Evolutionary conservation across 1,140 invertebrate species (phyloP), one percentile per base, ranked within the genome.

Genomic region (Drosophila equinoxialis): DNA sequence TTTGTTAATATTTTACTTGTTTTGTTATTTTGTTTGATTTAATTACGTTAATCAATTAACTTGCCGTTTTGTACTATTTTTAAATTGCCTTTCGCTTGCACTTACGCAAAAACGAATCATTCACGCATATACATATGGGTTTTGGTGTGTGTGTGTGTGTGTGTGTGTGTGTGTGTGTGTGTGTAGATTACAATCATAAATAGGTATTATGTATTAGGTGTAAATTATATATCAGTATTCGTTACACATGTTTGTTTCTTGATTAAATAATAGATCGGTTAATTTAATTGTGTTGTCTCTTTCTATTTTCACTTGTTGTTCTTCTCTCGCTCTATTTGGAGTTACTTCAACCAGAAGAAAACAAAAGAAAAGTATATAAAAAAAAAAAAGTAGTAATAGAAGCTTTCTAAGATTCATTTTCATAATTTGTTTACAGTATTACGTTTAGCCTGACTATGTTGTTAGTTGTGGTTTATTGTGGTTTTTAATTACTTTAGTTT

Each of bases 51-150:
- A 70, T 79, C 76, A 76, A 86, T 87, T 82, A 82, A 82, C 65
- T 86, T 74, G 81, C 20, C 84, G 65, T 71, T 87, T 87, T 87
- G 83, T 87, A 87, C 83, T 87, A 72, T 89, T 87, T 87, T 83
- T 41, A 65, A 68, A 60, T 68, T 79, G 48, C 61, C 11, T 68
- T 45, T 59, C 55, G 26, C 71, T 59, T 35, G 26, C 57, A 59
- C 39, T 35, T 17, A 20, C 35, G 14, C 20, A 23, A 23, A 59
- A 59, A 59, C 57, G 57, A 59, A 35, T 59, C 14, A n/a, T 59
- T 59, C 17, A 59, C 57, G 33, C 33, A 37, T 39, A 59, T 63
- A 63, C 42, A 63, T 63, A 63, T 48, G 23, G 45, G 30, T 74
- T 61, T 45, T 65, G 68, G 13, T 45, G 62, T 33, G 39, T 71